phyloP scores from a whole-genome alignment of 2,113 vertebrate genomes.

The Spheniscus mendiculus region DNA sequence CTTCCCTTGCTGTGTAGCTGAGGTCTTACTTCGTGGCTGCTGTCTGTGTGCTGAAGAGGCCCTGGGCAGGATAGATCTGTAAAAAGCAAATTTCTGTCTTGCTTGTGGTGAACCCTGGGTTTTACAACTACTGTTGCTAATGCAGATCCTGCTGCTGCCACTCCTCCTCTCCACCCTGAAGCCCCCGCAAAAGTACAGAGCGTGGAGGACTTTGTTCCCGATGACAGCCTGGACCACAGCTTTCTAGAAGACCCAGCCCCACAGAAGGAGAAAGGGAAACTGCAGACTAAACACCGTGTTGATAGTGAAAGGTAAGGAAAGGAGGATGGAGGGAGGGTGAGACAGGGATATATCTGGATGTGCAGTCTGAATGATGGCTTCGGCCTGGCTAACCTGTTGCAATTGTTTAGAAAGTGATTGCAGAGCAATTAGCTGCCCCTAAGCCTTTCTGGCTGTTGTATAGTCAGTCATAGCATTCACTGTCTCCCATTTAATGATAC shows the following conservation, averaged over 20 bases:
- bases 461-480: fast-evolving
- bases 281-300: neutral
- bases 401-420: neutral
- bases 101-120: neutral
- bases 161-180: constrained; percentile 9
- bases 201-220: constrained; percentile 92
- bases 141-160: constrained; percentile 41
- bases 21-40: neutral
- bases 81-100: neutral
- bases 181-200: constrained; percentile 75
- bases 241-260: constrained; percentile 87
- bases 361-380: neutral
- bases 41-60: neutral
- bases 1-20: neutral
- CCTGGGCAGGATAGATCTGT: neutral
- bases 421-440: neutral
- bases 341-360: neutral
- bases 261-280: constrained; percentile 50
- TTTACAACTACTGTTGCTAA: neutral
- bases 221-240: constrained; percentile 88
- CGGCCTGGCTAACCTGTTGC: neutral
- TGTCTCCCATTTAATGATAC: neutral
- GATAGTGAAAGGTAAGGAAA: constrained; percentile 89
- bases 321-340: neutral
- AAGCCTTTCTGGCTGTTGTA: neutral